Evolutionary conservation across 2,113 vertebrate genomes (phyloP).

Genomic region (Istiophorus platypterus): DNA sequence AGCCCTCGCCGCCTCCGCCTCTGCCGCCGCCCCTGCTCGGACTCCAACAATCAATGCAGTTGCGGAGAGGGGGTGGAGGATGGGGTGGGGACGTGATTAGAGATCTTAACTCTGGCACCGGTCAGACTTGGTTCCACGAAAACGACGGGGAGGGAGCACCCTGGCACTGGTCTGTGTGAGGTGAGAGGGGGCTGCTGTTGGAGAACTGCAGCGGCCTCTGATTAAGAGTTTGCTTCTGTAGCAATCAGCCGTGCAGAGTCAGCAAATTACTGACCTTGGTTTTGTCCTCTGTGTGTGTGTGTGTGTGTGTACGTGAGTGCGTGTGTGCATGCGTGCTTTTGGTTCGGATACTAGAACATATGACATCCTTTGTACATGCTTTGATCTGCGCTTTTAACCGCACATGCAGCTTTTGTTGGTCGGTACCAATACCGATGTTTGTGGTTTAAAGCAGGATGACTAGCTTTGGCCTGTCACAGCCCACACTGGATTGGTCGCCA

Average conservation of each 20-base stretch:
- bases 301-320: conserved; percentile 18
- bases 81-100: conserved; percentile 38
- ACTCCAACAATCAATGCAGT: conserved; percentile 58
- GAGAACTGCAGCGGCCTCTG: conserved; percentile 63
- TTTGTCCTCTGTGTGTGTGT: conserved; percentile 21
- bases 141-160: conserved; percentile 1
- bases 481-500: not conserved
- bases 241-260: conserved; percentile 68
- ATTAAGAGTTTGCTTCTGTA: conserved; percentile 68
- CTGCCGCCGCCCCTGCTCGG: conserved; percentile 38
- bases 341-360: conserved; percentile 6
- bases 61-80: conserved; percentile 1
- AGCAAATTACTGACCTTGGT: conserved; percentile 69
- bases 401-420: not conserved
- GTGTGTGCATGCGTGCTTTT: not conserved
- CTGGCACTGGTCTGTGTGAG: conserved; percentile 32
- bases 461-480: not conserved
- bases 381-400: not conserved
- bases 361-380: conserved; percentile 10
- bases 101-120: conserved; percentile 55
- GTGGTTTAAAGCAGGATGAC: conserved; percentile 1
- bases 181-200: conserved; percentile 43
- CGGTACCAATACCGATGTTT: not conserved
- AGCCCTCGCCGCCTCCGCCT: conserved; percentile 32
- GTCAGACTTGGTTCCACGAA: conserved; percentile 4